These are phyloP conservation scores for Luscinia megarhynchos DNA, from an alignment of 2,797 vertebrate genomes.

Conservation along the genomic window DNA sequence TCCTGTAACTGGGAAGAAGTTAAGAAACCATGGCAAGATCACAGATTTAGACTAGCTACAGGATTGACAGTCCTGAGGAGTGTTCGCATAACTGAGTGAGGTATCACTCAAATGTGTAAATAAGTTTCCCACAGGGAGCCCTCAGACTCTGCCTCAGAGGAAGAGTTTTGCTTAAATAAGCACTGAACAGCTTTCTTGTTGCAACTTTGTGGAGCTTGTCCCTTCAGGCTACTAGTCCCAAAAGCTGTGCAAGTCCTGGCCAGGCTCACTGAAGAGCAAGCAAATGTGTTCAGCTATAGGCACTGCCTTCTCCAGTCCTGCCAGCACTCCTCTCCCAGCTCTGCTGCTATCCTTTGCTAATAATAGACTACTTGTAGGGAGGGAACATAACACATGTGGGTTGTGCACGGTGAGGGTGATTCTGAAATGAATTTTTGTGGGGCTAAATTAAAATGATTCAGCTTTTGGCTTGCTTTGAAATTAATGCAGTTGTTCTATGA, in stretches of 20 bases:
- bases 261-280: not conserved
- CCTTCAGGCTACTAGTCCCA: not conserved
- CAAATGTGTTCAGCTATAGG: not conserved
- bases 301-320: not conserved
- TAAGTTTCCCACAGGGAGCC: not conserved
- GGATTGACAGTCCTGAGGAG: constrained; percentile 7
- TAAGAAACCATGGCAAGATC: not conserved
- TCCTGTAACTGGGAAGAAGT: not conserved
- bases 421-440: not conserved
- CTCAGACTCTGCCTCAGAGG: not conserved
- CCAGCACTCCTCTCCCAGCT: not conserved
- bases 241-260: not conserved
- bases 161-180: constrained; percentile 31
- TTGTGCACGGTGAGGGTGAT: not conserved
- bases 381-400: not conserved
- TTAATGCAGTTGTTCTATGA: not conserved
- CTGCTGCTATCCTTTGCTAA: not conserved
- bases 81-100: not conserved
- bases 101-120: constrained; percentile 25
- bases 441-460: not conserved
- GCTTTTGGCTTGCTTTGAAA: constrained; percentile 1
- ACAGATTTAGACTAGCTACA: not conserved
- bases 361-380: not conserved
- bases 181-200: not conserved
- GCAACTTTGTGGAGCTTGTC: not conserved